phyloP scores from a whole-genome alignment of 2,113 vertebrate genomes.

The Gobius niger region DNA sequence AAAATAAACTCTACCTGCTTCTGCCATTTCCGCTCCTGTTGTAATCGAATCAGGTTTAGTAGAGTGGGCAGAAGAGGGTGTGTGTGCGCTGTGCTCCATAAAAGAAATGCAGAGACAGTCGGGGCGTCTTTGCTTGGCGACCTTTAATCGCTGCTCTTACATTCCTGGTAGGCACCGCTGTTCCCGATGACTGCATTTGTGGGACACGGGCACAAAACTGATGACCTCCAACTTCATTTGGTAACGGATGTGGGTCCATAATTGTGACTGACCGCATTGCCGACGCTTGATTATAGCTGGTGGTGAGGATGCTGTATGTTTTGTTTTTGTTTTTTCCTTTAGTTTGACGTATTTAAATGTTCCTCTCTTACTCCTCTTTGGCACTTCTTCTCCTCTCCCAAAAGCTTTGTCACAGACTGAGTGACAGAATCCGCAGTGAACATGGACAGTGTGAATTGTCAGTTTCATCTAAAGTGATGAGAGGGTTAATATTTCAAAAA shows the following conservation, averaged over 20 bases:
- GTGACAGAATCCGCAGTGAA: constrained; percentile 1
- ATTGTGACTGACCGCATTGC: constrained; percentile 14
- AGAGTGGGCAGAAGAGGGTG: constrained; percentile 48
- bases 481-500: constrained; percentile 62
- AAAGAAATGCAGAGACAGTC: constrained; percentile 59
- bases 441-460: constrained; percentile 10
- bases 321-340: constrained; percentile 2
- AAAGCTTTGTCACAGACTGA: neutral
- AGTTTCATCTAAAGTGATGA: constrained; percentile 21
- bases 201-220: constrained; percentile 13
- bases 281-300: constrained; percentile 3
- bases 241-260: constrained; percentile 21
- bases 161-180: constrained; percentile 42
- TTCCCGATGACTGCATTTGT: constrained; percentile 29
- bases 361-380: constrained; percentile 7
- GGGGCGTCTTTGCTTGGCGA: constrained; percentile 14
- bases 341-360: constrained; percentile 4
- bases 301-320: constrained; percentile 25
- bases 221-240: constrained; percentile 15
- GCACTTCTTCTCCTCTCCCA: neutral
- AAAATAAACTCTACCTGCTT: constrained; percentile 61
- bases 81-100: constrained; percentile 30
- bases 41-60: constrained; percentile 63
- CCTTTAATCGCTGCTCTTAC: constrained; percentile 40
- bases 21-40: constrained; percentile 59